Conservation (phyloP, 2,888 invertebrate genomes). For the Hermodice carunculata region DNA sequence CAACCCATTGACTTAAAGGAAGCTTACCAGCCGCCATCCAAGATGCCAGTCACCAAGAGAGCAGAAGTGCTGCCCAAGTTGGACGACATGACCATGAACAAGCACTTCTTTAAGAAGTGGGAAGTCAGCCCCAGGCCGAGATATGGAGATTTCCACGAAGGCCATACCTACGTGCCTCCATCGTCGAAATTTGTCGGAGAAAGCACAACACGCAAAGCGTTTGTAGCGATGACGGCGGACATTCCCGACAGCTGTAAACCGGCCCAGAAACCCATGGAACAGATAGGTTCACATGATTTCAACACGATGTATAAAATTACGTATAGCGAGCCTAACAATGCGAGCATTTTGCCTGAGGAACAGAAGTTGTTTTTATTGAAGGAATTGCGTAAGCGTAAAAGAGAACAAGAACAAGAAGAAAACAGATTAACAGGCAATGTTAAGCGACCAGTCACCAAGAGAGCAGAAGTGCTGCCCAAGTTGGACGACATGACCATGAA, state of each 20-base stretch:
- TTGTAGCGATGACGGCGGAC: conserved; percentile 48
- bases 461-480: conserved; percentile 28
- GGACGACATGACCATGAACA: conserved; percentile 33
- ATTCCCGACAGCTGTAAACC: conserved; percentile 52
- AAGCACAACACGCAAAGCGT: conserved; percentile 47
- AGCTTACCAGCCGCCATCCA: conserved; percentile 37
- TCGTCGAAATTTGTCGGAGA: conserved; percentile 48
- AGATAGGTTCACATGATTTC: conserved; percentile 52
- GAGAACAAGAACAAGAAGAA: no score
- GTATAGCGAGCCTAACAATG: neutral
- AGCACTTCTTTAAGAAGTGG: conserved; percentile 53
- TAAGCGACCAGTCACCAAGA: no score
- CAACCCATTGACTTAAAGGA: conserved; percentile 53
- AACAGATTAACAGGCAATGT: no score
- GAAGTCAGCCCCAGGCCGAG: conserved; percentile 44
- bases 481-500: conserved; percentile 35
- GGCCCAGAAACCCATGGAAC: conserved; percentile 43
- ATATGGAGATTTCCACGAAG: conserved; percentile 64
- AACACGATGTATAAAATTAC: conserved; percentile 49
- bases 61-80: conserved; percentile 34
- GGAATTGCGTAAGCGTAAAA: no score
- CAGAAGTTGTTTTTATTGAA: no score
- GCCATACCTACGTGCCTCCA: conserved; percentile 55
- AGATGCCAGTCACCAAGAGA: conserved; percentile 14
- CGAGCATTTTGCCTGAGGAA: neutral